Evolutionary conservation across 2,113 vertebrate species (phyloP).

Genomic region (Onychostruthus taczanowskii): DNA sequence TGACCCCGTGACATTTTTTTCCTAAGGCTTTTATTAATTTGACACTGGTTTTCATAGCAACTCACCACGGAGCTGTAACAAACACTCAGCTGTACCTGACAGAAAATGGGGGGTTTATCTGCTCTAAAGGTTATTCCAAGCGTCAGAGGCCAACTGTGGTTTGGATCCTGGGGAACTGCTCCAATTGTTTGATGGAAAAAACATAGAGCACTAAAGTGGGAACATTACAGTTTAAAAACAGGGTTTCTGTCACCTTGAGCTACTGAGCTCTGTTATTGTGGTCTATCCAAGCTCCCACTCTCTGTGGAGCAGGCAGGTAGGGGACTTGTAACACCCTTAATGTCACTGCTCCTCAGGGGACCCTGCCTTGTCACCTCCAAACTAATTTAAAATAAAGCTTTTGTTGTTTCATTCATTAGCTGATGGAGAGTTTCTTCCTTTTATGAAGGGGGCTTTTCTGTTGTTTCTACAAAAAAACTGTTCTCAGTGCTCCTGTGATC

Average conservation of each 20-base stretch:
- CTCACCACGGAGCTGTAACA: constrained; percentile 28
- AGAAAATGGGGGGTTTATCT: constrained; percentile 28
- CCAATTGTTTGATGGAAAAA: not conserved
- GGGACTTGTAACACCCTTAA: not conserved
- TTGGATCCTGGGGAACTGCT: not conserved
- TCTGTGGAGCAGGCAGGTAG: not conserved
- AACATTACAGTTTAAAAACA: not conserved
- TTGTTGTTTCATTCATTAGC: accelerated
- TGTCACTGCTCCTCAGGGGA: not conserved
- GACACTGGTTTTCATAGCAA: constrained; percentile 35
- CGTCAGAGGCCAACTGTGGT: not conserved
- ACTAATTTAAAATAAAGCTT: not conserved
- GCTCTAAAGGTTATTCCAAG: not conserved
- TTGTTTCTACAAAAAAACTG: not conserved
- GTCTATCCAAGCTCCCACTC: not conserved
- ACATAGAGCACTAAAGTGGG: not conserved
- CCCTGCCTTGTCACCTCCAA: not conserved
- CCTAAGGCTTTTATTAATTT: constrained; percentile 50
- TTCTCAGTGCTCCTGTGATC: not conserved
- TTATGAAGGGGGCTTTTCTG: not conserved
- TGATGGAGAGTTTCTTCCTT: not conserved
- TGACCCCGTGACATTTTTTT: constrained; percentile 30
- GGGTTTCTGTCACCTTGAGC: not conserved
- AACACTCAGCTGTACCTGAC: constrained; percentile 33
- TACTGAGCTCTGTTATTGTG: not conserved